phyloP scores from a whole-genome alignment of 2,888 invertebrate species.

The Oscheius sp. region DNA sequence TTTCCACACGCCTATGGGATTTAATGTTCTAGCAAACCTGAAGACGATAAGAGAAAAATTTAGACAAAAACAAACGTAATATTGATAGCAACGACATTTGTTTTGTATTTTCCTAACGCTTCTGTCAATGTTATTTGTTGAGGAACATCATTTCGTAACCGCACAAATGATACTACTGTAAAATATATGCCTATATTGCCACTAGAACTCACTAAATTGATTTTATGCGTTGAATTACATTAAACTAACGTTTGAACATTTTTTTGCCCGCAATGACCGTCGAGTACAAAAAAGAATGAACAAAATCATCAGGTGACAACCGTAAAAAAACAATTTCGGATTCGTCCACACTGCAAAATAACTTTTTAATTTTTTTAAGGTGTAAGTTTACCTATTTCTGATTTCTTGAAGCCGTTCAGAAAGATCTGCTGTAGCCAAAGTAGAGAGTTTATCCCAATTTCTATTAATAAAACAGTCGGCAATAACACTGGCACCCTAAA shows the following conservation, averaged over 20 bases:
- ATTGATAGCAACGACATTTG: conserved; percentile 46
- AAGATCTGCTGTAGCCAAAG: conserved; percentile 7
- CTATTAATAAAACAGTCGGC: background rate
- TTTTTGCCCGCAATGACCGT: conserved; percentile 52
- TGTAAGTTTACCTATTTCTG: conserved; percentile 1
- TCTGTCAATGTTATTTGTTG: conserved; percentile 37
- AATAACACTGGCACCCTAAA: conserved; percentile 31
- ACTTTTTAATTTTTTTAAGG: background rate
- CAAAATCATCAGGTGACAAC: conserved; percentile 47
- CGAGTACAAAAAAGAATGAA: conserved; percentile 54
- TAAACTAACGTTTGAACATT: conserved; percentile 51
- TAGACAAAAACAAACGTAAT: conserved; percentile 48
- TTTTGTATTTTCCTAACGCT: conserved; percentile 43
- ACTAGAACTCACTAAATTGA: conserved; percentile 44
- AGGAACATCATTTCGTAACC: conserved; percentile 44
- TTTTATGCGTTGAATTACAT: background rate
- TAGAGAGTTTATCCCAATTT: conserved; percentile 28
- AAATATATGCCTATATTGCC: conserved; percentile 55
- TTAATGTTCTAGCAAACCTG: conserved; percentile 58
- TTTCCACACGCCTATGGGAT: conserved; percentile 60
- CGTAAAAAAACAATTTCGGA: conserved; percentile 31
- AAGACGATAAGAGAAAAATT: background rate
- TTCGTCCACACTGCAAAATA: background rate
- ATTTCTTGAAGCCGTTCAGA: conserved; percentile 7
- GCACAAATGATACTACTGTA: conserved; percentile 51